Conservation (phyloP, 2,797 vertebrate species). For the Rhodeus uyekii region DNA sequence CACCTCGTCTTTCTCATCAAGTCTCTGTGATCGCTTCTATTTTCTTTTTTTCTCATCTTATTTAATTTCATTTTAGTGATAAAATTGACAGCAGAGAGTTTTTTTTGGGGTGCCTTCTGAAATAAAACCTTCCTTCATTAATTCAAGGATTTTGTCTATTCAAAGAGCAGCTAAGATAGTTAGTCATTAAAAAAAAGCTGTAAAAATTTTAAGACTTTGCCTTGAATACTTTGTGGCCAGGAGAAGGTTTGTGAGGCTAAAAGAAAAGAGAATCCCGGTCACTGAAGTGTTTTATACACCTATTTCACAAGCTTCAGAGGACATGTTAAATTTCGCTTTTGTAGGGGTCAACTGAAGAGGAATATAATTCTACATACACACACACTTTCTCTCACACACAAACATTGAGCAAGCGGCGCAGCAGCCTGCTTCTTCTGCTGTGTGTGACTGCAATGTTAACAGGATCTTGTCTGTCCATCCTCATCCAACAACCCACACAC, state of each 20-base stretch:
- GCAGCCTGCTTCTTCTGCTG: slow-evolving; percentile 37
- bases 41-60: background rate
- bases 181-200: slow-evolving; percentile 22
- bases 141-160: background rate
- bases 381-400: slow-evolving; percentile 2
- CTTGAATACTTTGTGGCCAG: slow-evolving; percentile 1
- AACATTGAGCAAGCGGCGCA: background rate
- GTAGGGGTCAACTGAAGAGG: slow-evolving; percentile 45
- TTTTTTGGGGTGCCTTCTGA: background rate
- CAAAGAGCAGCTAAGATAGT: slow-evolving; percentile 20
- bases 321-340: slow-evolving; percentile 47
- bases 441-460: slow-evolving; percentile 61
- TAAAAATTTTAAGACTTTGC: slow-evolving; percentile 40
- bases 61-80: slow-evolving; percentile 1
- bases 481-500: background rate
- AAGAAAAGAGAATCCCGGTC: slow-evolving; percentile 17
- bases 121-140: slow-evolving; percentile 15
- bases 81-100: background rate
- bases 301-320: slow-evolving; percentile 49
- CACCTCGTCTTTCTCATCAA: too few species aligned
- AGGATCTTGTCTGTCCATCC: slow-evolving; percentile 60
- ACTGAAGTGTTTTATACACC: slow-evolving; percentile 45
- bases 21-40: background rate
- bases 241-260: slow-evolving; percentile 11
- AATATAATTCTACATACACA: slow-evolving; percentile 10